Conservation (phyloP, 2,888 invertebrate genomes). For the Andrena flavipes region DNA sequence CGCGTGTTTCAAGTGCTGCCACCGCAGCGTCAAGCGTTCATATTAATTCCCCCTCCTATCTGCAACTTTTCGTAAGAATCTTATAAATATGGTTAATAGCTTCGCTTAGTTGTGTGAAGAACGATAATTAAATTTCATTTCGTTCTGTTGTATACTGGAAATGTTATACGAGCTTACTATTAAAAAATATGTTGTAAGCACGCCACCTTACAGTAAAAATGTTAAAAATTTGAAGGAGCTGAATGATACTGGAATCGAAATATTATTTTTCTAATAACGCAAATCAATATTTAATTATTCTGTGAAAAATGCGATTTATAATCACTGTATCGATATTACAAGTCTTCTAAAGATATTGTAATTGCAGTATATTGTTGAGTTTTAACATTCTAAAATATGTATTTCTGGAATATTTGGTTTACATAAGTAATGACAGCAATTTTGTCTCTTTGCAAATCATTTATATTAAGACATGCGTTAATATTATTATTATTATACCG, state of each 20-base stretch:
- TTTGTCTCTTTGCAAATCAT: too few relatives aligned
- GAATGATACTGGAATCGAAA: neutral
- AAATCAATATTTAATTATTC: neutral
- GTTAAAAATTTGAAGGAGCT: neutral
- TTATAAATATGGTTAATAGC: neutral
- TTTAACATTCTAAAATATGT: neutral
- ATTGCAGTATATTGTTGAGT: too few relatives aligned
- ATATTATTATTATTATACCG: too few relatives aligned
- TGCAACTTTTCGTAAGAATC: neutral
- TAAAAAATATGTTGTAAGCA: neutral
- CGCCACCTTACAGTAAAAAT: neutral
- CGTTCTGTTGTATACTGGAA: neutral
- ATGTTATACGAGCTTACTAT: neutral
- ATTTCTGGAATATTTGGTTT: neutral
- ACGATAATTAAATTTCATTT: neutral
- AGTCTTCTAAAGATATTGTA: too few relatives aligned
- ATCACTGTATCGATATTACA: too few relatives aligned
- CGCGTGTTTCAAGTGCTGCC: conserved; percentile 58
- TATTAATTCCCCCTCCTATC: neutral
- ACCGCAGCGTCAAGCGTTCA: conserved; percentile 19
- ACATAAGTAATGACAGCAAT: too few relatives aligned
- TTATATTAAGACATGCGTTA: too few relatives aligned
- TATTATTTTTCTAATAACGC: neutral
- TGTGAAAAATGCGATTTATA: too few relatives aligned
- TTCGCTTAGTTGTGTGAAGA: neutral